A percentile compares a stretch with the other conserved stretches of the same genome.
These are phyloP conservation scores for Chirona hameri DNA, from an alignment of 2,888 invertebrate genomes.

Conservation along the genomic window DNA sequence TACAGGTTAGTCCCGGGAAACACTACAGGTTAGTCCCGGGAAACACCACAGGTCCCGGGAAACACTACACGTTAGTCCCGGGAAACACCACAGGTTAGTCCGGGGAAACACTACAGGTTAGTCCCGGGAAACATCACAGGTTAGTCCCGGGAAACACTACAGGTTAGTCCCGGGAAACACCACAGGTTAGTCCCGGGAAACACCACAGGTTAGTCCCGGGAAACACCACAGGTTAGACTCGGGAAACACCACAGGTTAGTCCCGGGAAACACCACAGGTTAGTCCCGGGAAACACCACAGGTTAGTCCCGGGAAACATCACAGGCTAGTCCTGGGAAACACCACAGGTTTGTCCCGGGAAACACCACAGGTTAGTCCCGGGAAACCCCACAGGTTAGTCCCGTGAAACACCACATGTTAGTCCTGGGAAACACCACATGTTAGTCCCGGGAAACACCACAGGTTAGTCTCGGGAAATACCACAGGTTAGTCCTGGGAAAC, in stretches of 20 bases:
- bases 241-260: background rate
- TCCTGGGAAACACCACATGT: background rate
- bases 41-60: background rate
- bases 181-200: background rate
- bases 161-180: background rate
- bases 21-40: background rate
- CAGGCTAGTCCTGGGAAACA: background rate
- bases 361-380: background rate
- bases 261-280: background rate
- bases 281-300: background rate
- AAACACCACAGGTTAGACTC: background rate
- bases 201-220: background rate
- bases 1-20: background rate
- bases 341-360: background rate
- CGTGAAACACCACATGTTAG: background rate
- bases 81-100: background rate
- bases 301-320: background rate
- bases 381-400: background rate
- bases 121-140: background rate
- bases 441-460: background rate
- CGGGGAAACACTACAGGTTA: background rate
- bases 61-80: background rate
- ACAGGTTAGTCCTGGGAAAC: background rate
- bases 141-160: background rate
- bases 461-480: background rate